phyloP scores from a whole-genome alignment of 2,888 invertebrate species.

The Scrobipalpa atriplicella region DNA sequence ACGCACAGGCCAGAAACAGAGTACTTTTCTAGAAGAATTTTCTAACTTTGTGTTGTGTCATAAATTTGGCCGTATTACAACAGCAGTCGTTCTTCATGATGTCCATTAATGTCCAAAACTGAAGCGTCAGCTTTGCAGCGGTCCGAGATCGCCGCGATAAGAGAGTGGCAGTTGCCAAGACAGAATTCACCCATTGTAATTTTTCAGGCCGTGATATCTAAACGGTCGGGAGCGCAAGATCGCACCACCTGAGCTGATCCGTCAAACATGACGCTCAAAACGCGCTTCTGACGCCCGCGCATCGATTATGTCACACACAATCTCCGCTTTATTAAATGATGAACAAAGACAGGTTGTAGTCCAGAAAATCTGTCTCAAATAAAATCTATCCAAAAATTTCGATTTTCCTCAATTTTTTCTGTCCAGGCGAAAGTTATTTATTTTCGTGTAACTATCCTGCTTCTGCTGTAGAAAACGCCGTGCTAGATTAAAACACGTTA shows the following conservation, averaged over 20 bases:
- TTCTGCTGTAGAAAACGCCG: constrained; percentile 28
- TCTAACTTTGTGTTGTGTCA: not conserved
- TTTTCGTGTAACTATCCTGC: not conserved
- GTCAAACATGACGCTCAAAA: constrained; percentile 45
- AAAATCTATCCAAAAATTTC: not conserved
- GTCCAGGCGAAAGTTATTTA: not conserved
- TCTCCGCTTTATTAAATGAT: constrained; percentile 23
- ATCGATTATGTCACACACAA: constrained; percentile 41
- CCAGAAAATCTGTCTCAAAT: not conserved
- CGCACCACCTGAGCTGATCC: constrained; percentile 52
- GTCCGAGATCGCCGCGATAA: constrained; percentile 48
- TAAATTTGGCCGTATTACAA: constrained; percentile 34
- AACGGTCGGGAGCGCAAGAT: constrained; percentile 36
- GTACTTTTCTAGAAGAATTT: not conserved
- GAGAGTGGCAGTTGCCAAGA: constrained; percentile 53
- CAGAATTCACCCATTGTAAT: constrained; percentile 53
- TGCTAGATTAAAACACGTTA: constrained; percentile 41
- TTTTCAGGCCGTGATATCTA: constrained; percentile 51
- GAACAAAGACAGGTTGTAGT: not conserved
- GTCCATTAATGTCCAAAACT: constrained; percentile 33
- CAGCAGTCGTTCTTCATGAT: constrained; percentile 36
- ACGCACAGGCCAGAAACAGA: too few relatives aligned
- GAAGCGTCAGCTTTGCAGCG: constrained; percentile 4
- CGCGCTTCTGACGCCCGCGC: constrained; percentile 40
- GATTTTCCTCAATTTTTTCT: not conserved